phyloP scores from a whole-genome alignment of 1,140 invertebrate genomes.

The Adoxophyes honmai region DNA sequence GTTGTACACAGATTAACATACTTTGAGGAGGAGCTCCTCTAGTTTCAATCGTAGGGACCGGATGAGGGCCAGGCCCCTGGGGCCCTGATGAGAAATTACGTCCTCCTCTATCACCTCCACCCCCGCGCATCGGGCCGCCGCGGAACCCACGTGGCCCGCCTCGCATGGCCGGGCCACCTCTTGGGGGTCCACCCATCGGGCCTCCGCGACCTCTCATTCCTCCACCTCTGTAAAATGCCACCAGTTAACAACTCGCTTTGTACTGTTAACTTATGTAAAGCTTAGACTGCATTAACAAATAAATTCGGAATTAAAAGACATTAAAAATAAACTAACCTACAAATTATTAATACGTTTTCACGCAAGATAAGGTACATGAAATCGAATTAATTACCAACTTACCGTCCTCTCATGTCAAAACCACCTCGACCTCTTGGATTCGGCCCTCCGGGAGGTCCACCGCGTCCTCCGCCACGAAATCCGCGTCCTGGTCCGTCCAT shows the following conservation, averaged over 20 bases:
- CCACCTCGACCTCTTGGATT: conserved; percentile 48
- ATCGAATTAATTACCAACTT: conserved; percentile 16
- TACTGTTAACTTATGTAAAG: no score
- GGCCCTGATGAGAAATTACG: conserved; percentile 61
- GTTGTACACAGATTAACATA: conserved; percentile 25
- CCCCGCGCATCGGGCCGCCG: conserved; percentile 58
- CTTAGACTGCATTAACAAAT: no score
- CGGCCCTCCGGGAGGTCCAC: conserved; percentile 50
- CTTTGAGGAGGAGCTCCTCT: conserved; percentile 59
- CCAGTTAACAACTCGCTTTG: no score
- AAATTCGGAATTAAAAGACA: no score
- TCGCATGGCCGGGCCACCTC: conserved; percentile 42
- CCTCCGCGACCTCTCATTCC: conserved; percentile 62
- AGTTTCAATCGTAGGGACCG: conserved; percentile 71
- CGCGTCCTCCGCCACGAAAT: conserved; percentile 61
- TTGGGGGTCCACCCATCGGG: conserved; percentile 29
- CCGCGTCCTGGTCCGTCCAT: conserved; percentile 63
- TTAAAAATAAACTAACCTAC: no score
- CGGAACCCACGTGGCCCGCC: conserved; percentile 57
- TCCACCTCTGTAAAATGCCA: conserved; percentile 40
- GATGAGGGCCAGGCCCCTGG: conserved; percentile 70
- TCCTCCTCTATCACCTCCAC: conserved; percentile 54
- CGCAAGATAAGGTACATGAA: no score
- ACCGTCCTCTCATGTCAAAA: conserved; percentile 69
- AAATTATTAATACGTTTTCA: no score